phyloP scores from a whole-genome alignment of 2,113 vertebrate genomes.

The Desmodus rotundus region DNA sequence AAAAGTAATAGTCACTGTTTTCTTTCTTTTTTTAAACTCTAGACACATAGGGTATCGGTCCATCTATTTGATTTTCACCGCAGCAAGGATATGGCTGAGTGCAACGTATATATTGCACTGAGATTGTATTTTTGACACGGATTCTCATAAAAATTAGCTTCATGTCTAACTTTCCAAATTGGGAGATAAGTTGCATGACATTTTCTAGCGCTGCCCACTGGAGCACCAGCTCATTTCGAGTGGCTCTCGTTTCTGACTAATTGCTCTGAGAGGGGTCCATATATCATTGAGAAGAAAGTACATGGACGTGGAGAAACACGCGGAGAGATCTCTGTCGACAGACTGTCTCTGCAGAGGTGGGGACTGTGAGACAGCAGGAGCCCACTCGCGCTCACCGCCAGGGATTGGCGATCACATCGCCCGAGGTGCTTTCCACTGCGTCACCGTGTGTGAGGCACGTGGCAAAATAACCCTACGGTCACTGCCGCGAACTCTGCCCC shows the following conservation, averaged over 20 bases:
- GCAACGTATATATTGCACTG: not conserved
- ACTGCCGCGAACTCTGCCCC: not conserved
- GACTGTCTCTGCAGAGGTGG: not conserved
- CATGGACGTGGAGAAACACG: not conserved
- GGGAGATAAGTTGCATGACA: not conserved
- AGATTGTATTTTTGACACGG: not conserved
- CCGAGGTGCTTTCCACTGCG: not conserved
- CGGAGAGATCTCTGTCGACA: not conserved
- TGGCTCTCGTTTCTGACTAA: not conserved
- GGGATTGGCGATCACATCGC: not conserved
- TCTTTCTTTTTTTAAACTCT: not conserved
- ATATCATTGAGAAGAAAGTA: not conserved
- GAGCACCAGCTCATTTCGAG: not conserved
- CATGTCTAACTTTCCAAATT: not conserved
- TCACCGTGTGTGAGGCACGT: not conserved
- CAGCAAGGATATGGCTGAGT: not conserved
- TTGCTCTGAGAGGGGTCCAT: not conserved
- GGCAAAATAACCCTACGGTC: not conserved
- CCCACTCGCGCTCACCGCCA: not conserved
- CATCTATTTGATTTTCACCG: not conserved
- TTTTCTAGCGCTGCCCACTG: not conserved
- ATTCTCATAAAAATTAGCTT: not conserved
- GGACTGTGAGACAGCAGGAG: not conserved
- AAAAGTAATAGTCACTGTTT: not conserved
- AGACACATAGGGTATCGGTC: not conserved